Base-by-base conservation (phyloP, 2,113 vertebrate species). In the Aythya baeri region DNA sequence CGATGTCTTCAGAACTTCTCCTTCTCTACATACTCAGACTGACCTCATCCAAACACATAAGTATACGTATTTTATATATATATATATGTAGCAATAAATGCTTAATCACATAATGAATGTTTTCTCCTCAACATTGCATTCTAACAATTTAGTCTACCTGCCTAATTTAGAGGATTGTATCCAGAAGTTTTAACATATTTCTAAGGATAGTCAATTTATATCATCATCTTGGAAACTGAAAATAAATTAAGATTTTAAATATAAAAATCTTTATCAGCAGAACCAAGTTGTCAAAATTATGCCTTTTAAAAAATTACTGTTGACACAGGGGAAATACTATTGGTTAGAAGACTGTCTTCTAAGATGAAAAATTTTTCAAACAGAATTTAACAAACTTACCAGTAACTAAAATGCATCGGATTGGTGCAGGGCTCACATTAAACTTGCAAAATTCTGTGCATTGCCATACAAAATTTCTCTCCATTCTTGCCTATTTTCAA, bases 401-500 rank as follows among this genome's bases (percentile, higher is more conserved):
- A 98, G 95, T 61, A 98, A 97, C 92, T 97, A 98, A 97, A 96
- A 96, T 95, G 91, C 87, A 98, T 94, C 36, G 21, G 89, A 96
- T 93, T 97, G 90, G 77, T 97, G 86, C 86, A 91, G 93, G 94
- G 86, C 87, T 97, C 97, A 98, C 88, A 96, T 94, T 96, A 94
- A 91, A 98, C 93, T 97, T 96, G 96, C 77, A 98, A 98, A 98
- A 97, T 96, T 97, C 95, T 98, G 94, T 97, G 95, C 83, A 97
- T 62, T 97, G 95, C 81, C 92, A 94, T 89, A 97, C 81, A 97
- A 97, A 97, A 96, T 95, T 96, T 96, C 79, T 94, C 94, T 96
- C 96, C 91, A 97, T 96, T 98, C 93, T 96, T 97, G 92, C 94
- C 97, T 98, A 97, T 96, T 98, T 97, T 93, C 96, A 97, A 97